Evolutionary conservation across 2,797 vertebrate species (phyloP).

Genomic region (Uromys caudimaculatus): DNA sequence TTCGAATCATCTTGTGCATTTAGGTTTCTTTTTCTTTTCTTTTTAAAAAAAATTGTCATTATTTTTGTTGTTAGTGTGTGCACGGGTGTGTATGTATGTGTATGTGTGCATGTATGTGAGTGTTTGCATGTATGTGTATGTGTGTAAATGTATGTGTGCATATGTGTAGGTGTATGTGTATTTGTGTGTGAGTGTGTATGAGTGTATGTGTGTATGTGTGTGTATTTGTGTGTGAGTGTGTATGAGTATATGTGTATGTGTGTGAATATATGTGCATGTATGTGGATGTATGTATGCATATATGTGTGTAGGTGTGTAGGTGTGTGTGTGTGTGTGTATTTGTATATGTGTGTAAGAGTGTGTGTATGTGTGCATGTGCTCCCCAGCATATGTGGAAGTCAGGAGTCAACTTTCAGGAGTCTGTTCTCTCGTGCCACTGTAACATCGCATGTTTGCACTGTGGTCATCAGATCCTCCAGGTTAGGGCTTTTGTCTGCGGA

Average conservation of each 20-base stretch:
- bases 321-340: too few relatives aligned
- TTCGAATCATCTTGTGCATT: background rate
- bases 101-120: too few relatives aligned
- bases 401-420: background rate
- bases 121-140: too few relatives aligned
- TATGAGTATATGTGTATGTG: background rate
- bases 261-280: fast-evolving
- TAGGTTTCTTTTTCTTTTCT: background rate
- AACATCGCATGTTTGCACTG: background rate
- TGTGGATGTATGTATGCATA: background rate
- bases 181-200: background rate
- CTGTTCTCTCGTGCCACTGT: background rate
- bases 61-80: background rate
- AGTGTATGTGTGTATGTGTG: background rate
- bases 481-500: background rate
- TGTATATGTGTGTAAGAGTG: too few relatives aligned
- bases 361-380: background rate
- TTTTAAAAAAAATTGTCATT: background rate
- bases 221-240: background rate
- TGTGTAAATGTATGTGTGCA: too few relatives aligned
- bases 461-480: fast-evolving
- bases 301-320: fast-evolving
- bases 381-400: background rate
- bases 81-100: background rate
- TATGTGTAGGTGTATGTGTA: too few relatives aligned